Evolutionary conservation across 2,797 vertebrate genomes (phyloP).

Genomic region (Cichlasoma orientale): DNA sequence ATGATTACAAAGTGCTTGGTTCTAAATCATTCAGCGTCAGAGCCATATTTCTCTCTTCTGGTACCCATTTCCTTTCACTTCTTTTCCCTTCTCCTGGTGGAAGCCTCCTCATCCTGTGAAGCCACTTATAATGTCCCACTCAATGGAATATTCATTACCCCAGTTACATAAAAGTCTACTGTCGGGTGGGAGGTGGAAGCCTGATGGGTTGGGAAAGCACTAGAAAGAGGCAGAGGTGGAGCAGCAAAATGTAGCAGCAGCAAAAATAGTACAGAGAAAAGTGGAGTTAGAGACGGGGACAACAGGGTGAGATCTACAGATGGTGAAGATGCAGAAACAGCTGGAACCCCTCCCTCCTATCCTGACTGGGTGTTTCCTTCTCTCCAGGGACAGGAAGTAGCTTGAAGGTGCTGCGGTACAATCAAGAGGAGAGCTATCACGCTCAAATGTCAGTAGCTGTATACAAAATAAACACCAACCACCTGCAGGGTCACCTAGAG

Average conservation of each 20-base stretch:
- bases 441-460: conserved; percentile 75
- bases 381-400: conserved; percentile 64
- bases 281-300: not conserved
- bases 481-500: conserved; percentile 61
- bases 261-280: not conserved
- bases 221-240: conserved; percentile 16
- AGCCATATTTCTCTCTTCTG: conserved; percentile 6
- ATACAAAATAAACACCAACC: conserved; percentile 75
- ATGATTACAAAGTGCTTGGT: conserved; percentile 16
- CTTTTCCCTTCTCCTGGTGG: conserved; percentile 1
- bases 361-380: conserved; percentile 45
- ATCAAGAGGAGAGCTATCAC: conserved; percentile 60
- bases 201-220: conserved; percentile 19
- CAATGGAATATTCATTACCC: conserved; percentile 63
- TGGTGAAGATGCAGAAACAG: conserved; percentile 55
- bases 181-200: conserved; percentile 26
- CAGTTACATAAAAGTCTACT: conserved; percentile 51
- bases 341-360: conserved; percentile 51
- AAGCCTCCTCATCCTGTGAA: conserved; percentile 40
- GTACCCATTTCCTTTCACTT: conserved; percentile 12
- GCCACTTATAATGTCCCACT: conserved; percentile 49
- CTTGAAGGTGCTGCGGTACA: conserved; percentile 53
- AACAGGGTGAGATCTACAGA: not conserved
- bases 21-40: conserved; percentile 36
- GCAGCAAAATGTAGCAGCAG: not conserved